Evolutionary conservation across 2,113 vertebrate species (phyloP).

Genomic region (Fukomys damarensis): DNA sequence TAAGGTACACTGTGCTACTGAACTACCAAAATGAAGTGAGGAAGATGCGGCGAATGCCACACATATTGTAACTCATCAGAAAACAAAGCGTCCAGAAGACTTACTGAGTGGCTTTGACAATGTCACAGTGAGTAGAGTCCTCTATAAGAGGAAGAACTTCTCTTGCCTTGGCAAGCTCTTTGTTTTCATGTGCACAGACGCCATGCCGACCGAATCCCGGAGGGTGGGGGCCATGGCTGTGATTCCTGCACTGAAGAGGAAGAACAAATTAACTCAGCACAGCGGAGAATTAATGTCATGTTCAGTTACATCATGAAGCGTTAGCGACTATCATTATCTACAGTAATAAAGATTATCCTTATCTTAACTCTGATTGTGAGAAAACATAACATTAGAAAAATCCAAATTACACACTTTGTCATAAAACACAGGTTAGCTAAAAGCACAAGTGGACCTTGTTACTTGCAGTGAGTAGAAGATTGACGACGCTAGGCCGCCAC

Average conservation of each 20-base stretch:
- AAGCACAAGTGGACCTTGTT: neutral
- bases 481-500: neutral
- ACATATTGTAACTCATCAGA: neutral
- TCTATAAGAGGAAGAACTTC: slow-evolving; percentile 87
- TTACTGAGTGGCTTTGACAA: slow-evolving; percentile 97
- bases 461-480: neutral
- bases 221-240: slow-evolving; percentile 88
- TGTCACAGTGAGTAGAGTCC: slow-evolving; percentile 94
- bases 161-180: slow-evolving; percentile 85
- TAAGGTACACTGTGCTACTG: neutral
- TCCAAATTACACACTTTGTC: slow-evolving; percentile 3
- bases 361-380: slow-evolving; percentile 19
- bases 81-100: slow-evolving; percentile 70
- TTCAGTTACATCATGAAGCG: neutral
- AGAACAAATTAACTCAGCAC: slow-evolving; percentile 61
- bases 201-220: slow-evolving; percentile 74
- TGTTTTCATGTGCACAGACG: slow-evolving; percentile 46
- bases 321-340: neutral
- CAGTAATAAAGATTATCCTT: neutral
- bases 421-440: slow-evolving; percentile 47
- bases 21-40: neutral
- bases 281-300: slow-evolving; percentile 38
- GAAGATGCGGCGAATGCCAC: neutral
- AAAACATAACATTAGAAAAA: slow-evolving; percentile 34
- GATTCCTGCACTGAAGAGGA: slow-evolving; percentile 84